These are phyloP conservation scores for Aspidiotus rigidus DNA, from an alignment of 2,888 invertebrate genomes.

Conservation along the genomic window DNA sequence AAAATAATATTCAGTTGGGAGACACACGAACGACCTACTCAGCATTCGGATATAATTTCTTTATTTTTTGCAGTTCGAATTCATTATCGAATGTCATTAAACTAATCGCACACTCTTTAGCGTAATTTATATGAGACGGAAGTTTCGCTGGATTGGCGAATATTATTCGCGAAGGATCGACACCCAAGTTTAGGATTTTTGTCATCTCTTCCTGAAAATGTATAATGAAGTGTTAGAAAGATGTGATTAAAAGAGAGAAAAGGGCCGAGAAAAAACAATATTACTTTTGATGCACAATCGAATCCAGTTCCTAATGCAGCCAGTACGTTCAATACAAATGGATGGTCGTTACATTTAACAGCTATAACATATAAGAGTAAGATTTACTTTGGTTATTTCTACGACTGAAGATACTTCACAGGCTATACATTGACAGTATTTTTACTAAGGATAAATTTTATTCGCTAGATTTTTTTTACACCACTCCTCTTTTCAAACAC, in stretches of 20 bases:
- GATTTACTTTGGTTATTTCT: too few species aligned
- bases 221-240: neutral
- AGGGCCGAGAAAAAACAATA: neutral
- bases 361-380: neutral
- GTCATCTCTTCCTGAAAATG: slow-evolving; percentile 62
- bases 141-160: slow-evolving; percentile 95
- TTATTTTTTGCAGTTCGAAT: slow-evolving; percentile 81
- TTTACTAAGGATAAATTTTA: too few species aligned
- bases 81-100: slow-evolving; percentile 92
- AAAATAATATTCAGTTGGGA: too few species aligned
- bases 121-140: slow-evolving; percentile 77
- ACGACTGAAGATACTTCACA: too few species aligned
- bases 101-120: slow-evolving; percentile 62
- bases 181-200: slow-evolving; percentile 65
- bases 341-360: slow-evolving; percentile 1
- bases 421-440: too few species aligned
- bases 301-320: slow-evolving; percentile 1
- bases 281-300: slow-evolving; percentile 1
- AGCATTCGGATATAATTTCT: slow-evolving; percentile 68
- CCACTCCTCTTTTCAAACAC: too few species aligned
- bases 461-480: too few species aligned
- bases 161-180: slow-evolving; percentile 70
- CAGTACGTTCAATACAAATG: neutral
- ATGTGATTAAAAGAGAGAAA: neutral
- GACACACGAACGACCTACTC: slow-evolving; percentile 48